These are phyloP conservation scores for Diachrysia chrysitis DNA, from an alignment of 2,888 invertebrate genomes.

Conservation along the genomic window DNA sequence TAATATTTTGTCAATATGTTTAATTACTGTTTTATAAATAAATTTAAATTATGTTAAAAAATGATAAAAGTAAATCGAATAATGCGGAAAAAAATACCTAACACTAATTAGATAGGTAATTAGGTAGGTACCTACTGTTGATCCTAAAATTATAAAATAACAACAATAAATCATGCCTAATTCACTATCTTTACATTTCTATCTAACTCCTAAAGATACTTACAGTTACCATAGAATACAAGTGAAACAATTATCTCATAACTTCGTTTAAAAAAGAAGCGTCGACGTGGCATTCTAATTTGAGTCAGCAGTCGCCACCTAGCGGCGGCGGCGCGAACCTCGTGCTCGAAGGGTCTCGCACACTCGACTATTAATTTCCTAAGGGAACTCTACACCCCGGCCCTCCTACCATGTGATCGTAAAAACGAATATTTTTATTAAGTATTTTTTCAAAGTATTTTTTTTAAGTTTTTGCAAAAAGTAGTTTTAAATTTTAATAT, in stretches of 20 bases:
- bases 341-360: slow-evolving; percentile 74
- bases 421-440: slow-evolving; percentile 41
- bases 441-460: slow-evolving; percentile 15
- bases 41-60: too few relatives aligned
- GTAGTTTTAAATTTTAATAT: slow-evolving; percentile 1
- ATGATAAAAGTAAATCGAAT: too few relatives aligned
- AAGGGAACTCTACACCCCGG: slow-evolving; percentile 82
- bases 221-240: not conserved
- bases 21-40: not conserved
- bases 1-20: not conserved
- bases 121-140: too few relatives aligned
- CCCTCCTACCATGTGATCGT: slow-evolving; percentile 75
- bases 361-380: slow-evolving; percentile 86
- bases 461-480: slow-evolving; percentile 9
- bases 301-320: slow-evolving; percentile 73
- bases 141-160: too few relatives aligned
- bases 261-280: slow-evolving; percentile 39
- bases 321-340: slow-evolving; percentile 69
- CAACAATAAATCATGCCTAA: not conserved
- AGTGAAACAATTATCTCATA: slow-evolving; percentile 14
- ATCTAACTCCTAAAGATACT: not conserved
- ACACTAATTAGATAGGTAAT: too few relatives aligned
- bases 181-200: not conserved
- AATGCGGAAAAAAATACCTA: too few relatives aligned
- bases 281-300: slow-evolving; percentile 29